Percentiles rank a stretch among this genome's conserved stretches.
phyloP scores from a whole-genome alignment of 2,888 invertebrate genomes.

The Deroplatys truncata region DNA sequence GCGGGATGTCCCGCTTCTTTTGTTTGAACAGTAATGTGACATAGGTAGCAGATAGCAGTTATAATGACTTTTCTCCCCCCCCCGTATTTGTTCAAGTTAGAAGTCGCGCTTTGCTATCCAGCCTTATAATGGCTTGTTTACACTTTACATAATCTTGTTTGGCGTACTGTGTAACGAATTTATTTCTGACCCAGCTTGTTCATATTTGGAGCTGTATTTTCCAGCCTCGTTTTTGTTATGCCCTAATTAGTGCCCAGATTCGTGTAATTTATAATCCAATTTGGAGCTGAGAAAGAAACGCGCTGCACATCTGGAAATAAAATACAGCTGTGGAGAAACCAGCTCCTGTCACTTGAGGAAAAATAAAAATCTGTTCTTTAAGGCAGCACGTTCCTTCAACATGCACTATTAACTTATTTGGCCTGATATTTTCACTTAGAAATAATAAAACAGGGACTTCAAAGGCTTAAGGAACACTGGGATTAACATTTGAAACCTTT shows the following conservation, averaged over 20 bases:
- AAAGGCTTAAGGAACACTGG: too few species aligned
- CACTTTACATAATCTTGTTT: background rate
- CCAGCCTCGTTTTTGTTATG: background rate
- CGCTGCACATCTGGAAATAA: background rate
- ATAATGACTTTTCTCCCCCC: background rate
- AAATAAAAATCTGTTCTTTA: background rate
- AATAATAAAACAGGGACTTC: too few species aligned
- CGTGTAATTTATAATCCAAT: background rate
- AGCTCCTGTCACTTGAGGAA: background rate
- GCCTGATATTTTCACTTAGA: too few species aligned
- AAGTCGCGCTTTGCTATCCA: background rate
- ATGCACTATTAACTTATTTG: too few species aligned
- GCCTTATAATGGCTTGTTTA: background rate
- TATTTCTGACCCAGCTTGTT: background rate
- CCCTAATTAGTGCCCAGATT: background rate
- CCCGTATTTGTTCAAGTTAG: background rate
- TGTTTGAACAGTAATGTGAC: background rate
- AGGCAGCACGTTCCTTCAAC: background rate
- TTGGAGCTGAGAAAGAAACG: background rate
- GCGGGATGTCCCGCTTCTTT: background rate
- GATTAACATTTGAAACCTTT: too few species aligned
- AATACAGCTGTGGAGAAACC: background rate
- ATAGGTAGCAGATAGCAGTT: background rate
- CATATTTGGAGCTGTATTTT: background rate
- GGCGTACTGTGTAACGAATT: background rate